Percentiles rank a stretch among this genome's conserved stretches.
These are phyloP conservation scores for Ptilorrhoa leucosticta DNA, from an alignment of 2,113 vertebrate genomes.

Conservation along the genomic window DNA sequence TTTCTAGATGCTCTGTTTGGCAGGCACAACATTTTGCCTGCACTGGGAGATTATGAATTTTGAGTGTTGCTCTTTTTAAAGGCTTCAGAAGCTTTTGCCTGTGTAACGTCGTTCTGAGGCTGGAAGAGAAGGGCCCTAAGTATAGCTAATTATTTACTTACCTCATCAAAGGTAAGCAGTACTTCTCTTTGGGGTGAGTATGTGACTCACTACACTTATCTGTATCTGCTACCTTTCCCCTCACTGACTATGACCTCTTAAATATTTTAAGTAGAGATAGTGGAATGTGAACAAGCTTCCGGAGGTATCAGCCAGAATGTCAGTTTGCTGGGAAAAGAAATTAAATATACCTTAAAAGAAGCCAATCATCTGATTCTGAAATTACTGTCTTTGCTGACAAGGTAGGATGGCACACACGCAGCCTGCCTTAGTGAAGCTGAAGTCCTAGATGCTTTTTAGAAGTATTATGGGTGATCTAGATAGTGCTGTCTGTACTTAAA, in stretches of 20 bases:
- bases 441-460: not conserved
- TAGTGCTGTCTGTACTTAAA: not conserved
- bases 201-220: conserved; percentile 28
- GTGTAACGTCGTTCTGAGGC: not conserved
- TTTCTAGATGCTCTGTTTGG: not conserved
- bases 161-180: conserved; percentile 25
- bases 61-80: not conserved
- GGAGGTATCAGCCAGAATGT: not conserved
- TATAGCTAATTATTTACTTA: conserved; percentile 45
- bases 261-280: not conserved
- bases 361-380: not conserved
- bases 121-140: not conserved
- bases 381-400: not conserved
- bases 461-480: not conserved
- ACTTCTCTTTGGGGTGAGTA: not conserved
- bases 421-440: not conserved
- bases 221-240: not conserved
- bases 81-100: not conserved
- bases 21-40: not conserved
- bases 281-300: not conserved
- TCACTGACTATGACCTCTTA: not conserved
- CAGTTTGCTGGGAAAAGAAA: not conserved
- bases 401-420: not conserved
- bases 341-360: not conserved
- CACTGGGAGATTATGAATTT: not conserved